A percentile compares a stretch with the other conserved stretches of the same genome.
Conservation (phyloP, 37 sponge, comb jelly and placozoan genomes). For the Ianthella basta region DNA sequence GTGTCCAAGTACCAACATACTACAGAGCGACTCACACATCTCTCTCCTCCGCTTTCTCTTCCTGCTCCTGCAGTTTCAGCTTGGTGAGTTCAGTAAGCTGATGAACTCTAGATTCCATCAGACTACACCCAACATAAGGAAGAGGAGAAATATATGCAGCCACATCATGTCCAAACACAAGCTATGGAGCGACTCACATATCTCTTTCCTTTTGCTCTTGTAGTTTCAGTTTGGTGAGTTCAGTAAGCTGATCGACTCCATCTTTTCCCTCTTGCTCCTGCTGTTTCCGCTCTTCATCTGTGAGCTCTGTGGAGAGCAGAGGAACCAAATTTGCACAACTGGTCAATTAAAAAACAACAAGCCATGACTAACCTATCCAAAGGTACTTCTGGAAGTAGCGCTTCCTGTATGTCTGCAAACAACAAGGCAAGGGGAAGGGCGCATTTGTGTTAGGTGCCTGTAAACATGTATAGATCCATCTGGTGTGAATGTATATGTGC, state of each 20-base stretch:
- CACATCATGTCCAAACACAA: too few species aligned
- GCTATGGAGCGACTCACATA: background rate
- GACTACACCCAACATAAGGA: background rate
- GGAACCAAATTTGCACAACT: background rate
- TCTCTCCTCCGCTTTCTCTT: too few species aligned
- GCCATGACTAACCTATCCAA: slow-evolving; percentile 6
- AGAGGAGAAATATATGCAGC: background rate
- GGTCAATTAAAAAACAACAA: background rate
- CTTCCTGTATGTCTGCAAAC: slow-evolving; percentile 11
- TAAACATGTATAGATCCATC: too few species aligned
- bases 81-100: background rate
- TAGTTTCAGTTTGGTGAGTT: too few species aligned
- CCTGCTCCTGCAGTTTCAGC: background rate
- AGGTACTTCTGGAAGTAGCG: background rate
- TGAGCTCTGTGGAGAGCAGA: background rate
- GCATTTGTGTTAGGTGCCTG: too few species aligned
- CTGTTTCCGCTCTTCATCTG: background rate
- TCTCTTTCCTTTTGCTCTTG: background rate
- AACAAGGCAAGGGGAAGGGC: background rate
- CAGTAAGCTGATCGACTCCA: too few species aligned
- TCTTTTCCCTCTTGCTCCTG: background rate
- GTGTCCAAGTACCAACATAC: too few species aligned
- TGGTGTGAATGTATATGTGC: too few species aligned
- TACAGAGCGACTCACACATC: too few species aligned
- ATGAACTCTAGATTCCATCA: background rate